Percentiles rank a stretch among this genome's conserved stretches.
Evolutionary conservation across 2,113 vertebrate species (phyloP).

Genomic region (Conger conger): DNA sequence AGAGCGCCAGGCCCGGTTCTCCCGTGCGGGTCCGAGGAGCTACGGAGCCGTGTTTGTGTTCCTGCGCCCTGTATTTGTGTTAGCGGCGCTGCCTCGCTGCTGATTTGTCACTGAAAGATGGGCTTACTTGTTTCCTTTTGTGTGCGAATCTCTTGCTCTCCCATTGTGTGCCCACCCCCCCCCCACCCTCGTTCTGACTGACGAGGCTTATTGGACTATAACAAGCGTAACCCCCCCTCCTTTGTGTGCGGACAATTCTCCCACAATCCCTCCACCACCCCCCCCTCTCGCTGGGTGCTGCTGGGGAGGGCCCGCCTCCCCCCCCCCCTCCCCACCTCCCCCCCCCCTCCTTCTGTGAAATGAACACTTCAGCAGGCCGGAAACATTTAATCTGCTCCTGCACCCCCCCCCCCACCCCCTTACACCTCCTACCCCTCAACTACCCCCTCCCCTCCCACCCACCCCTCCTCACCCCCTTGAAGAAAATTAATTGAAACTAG

Average conservation of each 20-base stretch:
- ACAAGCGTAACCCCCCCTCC: slow-evolving; percentile 96
- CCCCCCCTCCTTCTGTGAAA: slow-evolving; percentile 84
- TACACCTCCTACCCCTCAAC: no score
- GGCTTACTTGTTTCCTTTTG: slow-evolving; percentile 99
- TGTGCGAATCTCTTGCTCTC: slow-evolving; percentile 93
- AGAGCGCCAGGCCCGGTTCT: slow-evolving; percentile 32
- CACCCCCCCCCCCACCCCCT: slow-evolving; percentile 33
- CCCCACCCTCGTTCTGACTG: slow-evolving; percentile 97
- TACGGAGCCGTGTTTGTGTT: slow-evolving; percentile 87
- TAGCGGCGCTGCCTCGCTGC: slow-evolving; percentile 87
- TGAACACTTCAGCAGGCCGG: slow-evolving; percentile 98
- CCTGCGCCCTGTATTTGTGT: slow-evolving; percentile 82
- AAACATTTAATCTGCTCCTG: slow-evolving; percentile 99
- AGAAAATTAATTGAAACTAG: slow-evolving; percentile 99
- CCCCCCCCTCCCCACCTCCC: slow-evolving; percentile 74
- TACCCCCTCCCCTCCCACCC: slow-evolving; percentile 67
- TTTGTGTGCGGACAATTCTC: slow-evolving; percentile 98
- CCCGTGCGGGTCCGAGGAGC: slow-evolving; percentile 54
- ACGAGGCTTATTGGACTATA: slow-evolving; percentile 99
- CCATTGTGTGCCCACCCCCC: slow-evolving; percentile 84
- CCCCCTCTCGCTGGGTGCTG: slow-evolving; percentile 93
- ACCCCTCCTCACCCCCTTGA: slow-evolving; percentile 59
- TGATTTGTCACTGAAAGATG: slow-evolving; percentile 97
- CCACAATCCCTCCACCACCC: slow-evolving; percentile 92
- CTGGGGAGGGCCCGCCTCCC: slow-evolving; percentile 86